phyloP scores from a whole-genome alignment of 2,888 invertebrate species.

The Drosophila siamana region DNA sequence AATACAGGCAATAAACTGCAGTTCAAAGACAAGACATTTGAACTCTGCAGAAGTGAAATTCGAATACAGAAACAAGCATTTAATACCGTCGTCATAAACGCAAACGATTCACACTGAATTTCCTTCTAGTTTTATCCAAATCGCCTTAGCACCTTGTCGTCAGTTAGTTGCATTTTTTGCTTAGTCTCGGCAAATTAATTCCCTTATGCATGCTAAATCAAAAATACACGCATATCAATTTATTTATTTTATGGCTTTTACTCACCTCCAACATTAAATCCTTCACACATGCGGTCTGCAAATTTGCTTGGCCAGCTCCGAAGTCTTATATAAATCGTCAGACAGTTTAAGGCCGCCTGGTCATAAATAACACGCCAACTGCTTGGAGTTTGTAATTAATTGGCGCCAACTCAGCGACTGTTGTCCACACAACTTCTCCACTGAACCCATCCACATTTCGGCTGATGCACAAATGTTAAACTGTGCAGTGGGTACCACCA shows the following conservation, averaged over 20 bases:
- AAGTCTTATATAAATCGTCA: conserved; percentile 52
- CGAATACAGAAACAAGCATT: neutral
- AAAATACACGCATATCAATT: conserved; percentile 9
- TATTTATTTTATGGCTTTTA: conserved; percentile 12
- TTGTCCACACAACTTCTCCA: conserved; percentile 9
- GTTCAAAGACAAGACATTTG: neutral
- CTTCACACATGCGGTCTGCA: conserved; percentile 1
- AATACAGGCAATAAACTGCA: neutral
- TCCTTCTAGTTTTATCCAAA: neutral
- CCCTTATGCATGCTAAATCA: conserved; percentile 14
- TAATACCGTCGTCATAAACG: neutral
- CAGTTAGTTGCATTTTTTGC: neutral
- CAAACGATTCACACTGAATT: neutral
- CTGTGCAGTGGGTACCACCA: too few species aligned
- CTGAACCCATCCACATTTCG: neutral
- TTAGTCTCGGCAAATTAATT: neutral
- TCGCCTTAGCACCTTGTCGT: neutral
- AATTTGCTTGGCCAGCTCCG: conserved; percentile 9
- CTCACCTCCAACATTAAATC: conserved; percentile 10
- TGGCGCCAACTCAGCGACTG: conserved; percentile 19
- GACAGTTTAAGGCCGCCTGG: conserved; percentile 27
- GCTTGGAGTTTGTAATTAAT: conserved; percentile 45
- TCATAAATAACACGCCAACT: conserved; percentile 43
- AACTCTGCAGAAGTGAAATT: conserved; percentile 3
- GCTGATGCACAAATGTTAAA: too few species aligned